Conservation (phyloP, 1,140 invertebrate species). For the Probaryconus sp. region DNA sequence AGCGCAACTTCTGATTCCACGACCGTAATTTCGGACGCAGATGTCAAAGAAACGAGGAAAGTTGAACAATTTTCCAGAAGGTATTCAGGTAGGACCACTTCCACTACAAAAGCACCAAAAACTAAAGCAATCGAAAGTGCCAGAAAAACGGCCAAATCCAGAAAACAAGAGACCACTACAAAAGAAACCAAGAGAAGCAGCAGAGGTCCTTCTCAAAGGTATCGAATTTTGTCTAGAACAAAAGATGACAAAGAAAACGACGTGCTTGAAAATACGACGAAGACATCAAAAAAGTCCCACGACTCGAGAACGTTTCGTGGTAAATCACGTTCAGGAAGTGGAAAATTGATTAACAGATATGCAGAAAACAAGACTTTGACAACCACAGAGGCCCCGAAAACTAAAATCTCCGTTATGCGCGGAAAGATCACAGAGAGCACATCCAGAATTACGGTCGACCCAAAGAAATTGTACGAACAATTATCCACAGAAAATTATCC, state of each 20-base stretch:
- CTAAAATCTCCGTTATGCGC: slow-evolving; percentile 48
- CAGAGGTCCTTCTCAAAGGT: not conserved
- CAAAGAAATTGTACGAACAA: slow-evolving; percentile 44
- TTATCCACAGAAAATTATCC: slow-evolving; percentile 1
- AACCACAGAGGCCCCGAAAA: slow-evolving; percentile 47
- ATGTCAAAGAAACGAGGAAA: slow-evolving; percentile 60
- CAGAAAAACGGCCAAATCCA: slow-evolving; percentile 19
- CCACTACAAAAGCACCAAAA: slow-evolving; percentile 8
- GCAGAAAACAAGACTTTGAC: slow-evolving; percentile 6
- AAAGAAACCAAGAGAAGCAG: slow-evolving; percentile 22
- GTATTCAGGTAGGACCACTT: slow-evolving; percentile 10
- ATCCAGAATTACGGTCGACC: slow-evolving; percentile 47
- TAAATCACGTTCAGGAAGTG: slow-evolving; percentile 6
- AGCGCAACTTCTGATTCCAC: slow-evolving; percentile 44
- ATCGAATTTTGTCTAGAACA: slow-evolving; percentile 10
- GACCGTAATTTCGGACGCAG: slow-evolving; percentile 33
- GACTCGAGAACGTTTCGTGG: slow-evolving; percentile 8
- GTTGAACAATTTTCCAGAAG: slow-evolving; percentile 53
- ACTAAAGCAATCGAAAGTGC: slow-evolving; percentile 24
- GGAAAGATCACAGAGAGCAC: slow-evolving; percentile 59
- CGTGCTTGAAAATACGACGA: slow-evolving; percentile 22
- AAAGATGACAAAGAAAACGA: slow-evolving; percentile 38
- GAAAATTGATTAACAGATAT: slow-evolving; percentile 10
- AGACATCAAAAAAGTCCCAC: slow-evolving; percentile 3
- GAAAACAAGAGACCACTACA: slow-evolving; percentile 26